Evolutionary conservation across 2,113 vertebrate species (phyloP).

Genomic region (Desmodus rotundus): DNA sequence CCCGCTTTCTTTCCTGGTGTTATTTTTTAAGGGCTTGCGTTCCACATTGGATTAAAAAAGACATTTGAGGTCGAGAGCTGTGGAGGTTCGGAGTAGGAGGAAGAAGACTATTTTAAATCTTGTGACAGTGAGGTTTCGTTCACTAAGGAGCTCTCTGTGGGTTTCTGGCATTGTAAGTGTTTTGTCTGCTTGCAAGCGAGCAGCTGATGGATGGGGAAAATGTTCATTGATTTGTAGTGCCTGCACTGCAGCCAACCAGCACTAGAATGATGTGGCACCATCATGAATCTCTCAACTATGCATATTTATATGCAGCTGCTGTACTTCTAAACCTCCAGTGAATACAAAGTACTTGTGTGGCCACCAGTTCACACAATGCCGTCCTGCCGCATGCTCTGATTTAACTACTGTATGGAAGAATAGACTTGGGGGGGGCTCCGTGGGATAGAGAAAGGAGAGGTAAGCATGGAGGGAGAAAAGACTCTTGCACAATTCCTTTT

Average conservation of each 20-base stretch:
- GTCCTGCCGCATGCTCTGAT: conserved; percentile 67
- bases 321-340: conserved; percentile 75
- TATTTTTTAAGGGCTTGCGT: conserved; percentile 59
- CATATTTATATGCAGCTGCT: conserved; percentile 85
- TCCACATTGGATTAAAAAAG: conserved; percentile 48
- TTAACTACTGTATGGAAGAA: conserved; percentile 61
- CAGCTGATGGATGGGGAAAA: conserved; percentile 78
- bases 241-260: conserved; percentile 73
- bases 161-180: conserved; percentile 78
- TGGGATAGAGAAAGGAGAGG: conserved; percentile 65
- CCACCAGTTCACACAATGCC: conserved; percentile 73
- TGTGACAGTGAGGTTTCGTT: conserved; percentile 76
- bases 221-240: conserved; percentile 78
- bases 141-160: conserved; percentile 81
- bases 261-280: conserved; percentile 68
- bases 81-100: conserved; percentile 41
- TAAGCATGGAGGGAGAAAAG: conserved; percentile 47
- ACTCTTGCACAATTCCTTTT: conserved; percentile 57
- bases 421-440: conserved; percentile 20
- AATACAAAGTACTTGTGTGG: conserved; percentile 79
- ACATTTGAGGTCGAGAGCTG: conserved; percentile 62
- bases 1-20: background rate
- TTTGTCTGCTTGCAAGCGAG: conserved; percentile 80
- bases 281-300: conserved; percentile 78
- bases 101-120: conserved; percentile 68